Evolutionary conservation across 2,797 vertebrate species (phyloP), one percentile per base, ranked within the genome.

Genomic region (Ataeniobius toweri): DNA sequence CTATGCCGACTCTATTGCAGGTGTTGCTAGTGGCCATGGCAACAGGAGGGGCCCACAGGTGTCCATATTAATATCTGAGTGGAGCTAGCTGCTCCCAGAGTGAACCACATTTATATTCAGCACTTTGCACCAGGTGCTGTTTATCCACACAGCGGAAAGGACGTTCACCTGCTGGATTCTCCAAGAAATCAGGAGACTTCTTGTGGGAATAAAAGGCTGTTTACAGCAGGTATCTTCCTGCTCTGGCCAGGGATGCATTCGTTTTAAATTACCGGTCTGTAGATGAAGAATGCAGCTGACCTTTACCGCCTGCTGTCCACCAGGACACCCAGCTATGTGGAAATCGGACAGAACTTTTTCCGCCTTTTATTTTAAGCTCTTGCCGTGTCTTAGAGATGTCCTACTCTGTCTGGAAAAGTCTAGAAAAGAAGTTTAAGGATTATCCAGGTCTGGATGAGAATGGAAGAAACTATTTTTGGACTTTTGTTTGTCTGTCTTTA

Each of bases 11-110:
- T 50, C 48, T 56, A 14, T 61, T 8, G 80, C 79, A 76, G 71
- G 86, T 82, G 86, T 65, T 80, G 84, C 51, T 71, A 83, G 92
- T 91, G 82, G 85, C 80, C 88, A 89, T 91, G 89, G 89, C 87
- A 90, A 93, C 91, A 80, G 83, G 65, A 79, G 73, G 22, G 75
- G 48, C 84, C 86, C 81, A 84, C 91, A 90, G 89, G 91, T 90
- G 88, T 88, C 78, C 80, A 13, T 78, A 39, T 75, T 85, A 86
- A 89, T 85, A 65, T 85, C 85, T 83, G 41, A 73, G 85, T 77
- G 0, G 65, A 69, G 80, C 63, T 73, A 58, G 81, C 86, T 68
- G 81, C 83, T 74, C 55, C 75, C 78, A 65, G 78, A 20, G 55
- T 14, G 77, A 81, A 22, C 31, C 24, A 13, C 73, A 80, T 87